Evolutionary conservation across 2,113 vertebrate genomes (phyloP).

Genomic region (cat (Felis catus)): F.catus_Fca126_mat1.0 CM031420.1:104884501-104885000

Average conservation of each 20-base stretch:
- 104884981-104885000: not conserved
- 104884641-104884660: not conserved
- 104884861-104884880: not conserved
- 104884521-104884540: not conserved
- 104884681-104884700: not conserved
- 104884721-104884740: conserved; percentile 8
- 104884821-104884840: conserved; percentile 12
- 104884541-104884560: too few relatives aligned
- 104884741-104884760: not conserved
- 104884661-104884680: not conserved
- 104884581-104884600: not conserved
- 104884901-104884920: not conserved
- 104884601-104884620: not conserved
- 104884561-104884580: not conserved
- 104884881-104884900: not conserved
- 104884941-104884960: not conserved
- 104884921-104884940: not conserved
- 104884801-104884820: not conserved
- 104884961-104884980: not conserved
- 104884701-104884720: not conserved
- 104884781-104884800: not conserved
- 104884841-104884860: not conserved
- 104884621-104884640: not conserved
- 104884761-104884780: not conserved
- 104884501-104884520: not conserved